Conservation (phyloP, 2,888 invertebrate species). For the Lasioglossum pauxillum region DNA sequence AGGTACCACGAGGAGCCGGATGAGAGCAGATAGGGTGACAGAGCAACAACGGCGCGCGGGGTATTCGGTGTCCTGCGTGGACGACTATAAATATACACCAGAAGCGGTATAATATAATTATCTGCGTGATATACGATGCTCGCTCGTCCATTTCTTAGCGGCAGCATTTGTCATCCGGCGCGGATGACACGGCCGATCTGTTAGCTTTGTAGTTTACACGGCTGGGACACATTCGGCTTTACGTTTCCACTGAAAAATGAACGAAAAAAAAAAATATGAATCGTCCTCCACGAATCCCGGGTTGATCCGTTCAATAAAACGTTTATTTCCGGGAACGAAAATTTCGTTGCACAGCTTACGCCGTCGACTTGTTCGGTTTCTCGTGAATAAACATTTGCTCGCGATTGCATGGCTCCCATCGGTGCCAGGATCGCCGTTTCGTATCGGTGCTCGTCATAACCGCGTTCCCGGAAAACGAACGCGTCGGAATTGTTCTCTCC, state of each 20-base stretch:
- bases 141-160: constrained; percentile 74
- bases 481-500: not conserved
- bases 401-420: not conserved
- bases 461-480: not conserved
- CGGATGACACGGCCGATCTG: constrained; percentile 74
- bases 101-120: constrained; percentile 82
- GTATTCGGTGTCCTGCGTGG: constrained; percentile 48
- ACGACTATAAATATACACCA: constrained; percentile 74
- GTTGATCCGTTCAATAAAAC: constrained; percentile 56
- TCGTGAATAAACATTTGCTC: constrained; percentile 42
- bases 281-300: not conserved
- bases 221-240: constrained; percentile 21
- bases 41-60: constrained; percentile 18
- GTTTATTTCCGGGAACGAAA: constrained; percentile 62
- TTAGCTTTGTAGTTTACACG: constrained; percentile 52
- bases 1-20: constrained; percentile 51
- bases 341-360: constrained; percentile 28
- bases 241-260: constrained; percentile 6
- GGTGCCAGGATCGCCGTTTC: not conserved
- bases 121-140: constrained; percentile 80
- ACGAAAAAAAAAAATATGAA: not conserved
- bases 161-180: constrained; percentile 76
- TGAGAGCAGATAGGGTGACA: constrained; percentile 66
- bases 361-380: constrained; percentile 10
- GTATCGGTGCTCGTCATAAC: not conserved